Conservation (phyloP, 2,888 invertebrate species). For the Chorisops tibialis region DNA sequence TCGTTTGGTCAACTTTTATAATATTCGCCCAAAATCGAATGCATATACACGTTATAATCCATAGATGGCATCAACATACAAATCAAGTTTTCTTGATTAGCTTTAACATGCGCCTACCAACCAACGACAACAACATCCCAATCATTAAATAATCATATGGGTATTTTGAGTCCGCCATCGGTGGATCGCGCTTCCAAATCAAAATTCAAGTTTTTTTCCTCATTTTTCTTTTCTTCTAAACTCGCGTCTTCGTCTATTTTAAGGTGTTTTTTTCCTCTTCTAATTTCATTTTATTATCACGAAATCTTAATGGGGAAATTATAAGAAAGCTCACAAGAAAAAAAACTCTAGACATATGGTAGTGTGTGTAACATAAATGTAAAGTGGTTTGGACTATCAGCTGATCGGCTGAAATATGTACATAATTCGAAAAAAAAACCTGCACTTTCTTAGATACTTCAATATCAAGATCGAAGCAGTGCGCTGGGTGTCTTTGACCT, state of each 20-base stretch:
- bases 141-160: not conserved
- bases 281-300: constrained; percentile 12
- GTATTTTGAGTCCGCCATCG: too few species aligned
- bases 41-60: not conserved
- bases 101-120: too few species aligned
- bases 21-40: not conserved
- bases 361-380: too few species aligned
- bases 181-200: too few species aligned
- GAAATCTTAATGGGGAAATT: constrained; percentile 13
- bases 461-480: constrained; percentile 19
- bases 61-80: too few species aligned
- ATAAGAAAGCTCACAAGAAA: constrained; percentile 15
- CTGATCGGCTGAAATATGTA: not conserved
- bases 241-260: not conserved
- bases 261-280: too few species aligned
- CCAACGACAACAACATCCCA: not conserved
- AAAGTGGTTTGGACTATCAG: too few species aligned
- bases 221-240: not conserved
- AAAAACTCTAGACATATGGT: too few species aligned
- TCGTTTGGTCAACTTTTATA: constrained; percentile 19
- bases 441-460: not conserved
- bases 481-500: constrained; percentile 20
- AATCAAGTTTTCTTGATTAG: too few species aligned
- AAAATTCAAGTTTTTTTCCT: not conserved
- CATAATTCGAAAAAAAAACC: constrained; percentile 7